These are phyloP conservation scores for Pachyseris speciosa DNA, from an alignment of 64 coral and sea anemone species.

Conservation along the genomic window DNA sequence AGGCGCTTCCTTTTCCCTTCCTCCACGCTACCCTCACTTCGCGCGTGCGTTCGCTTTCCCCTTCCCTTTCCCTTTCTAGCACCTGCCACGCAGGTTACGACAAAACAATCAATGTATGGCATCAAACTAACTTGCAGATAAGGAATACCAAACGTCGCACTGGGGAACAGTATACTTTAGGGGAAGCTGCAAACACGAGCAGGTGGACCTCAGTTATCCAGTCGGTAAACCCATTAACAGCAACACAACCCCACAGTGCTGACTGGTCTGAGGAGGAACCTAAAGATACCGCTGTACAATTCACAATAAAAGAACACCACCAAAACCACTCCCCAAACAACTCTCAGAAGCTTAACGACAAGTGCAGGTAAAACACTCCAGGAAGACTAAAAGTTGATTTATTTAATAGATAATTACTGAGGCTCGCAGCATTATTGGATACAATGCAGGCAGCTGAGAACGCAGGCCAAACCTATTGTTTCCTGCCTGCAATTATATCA, in stretches of 20 bases:
- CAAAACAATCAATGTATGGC: too few relatives aligned
- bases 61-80: too few relatives aligned
- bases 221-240: constrained; percentile 13
- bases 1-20: too few relatives aligned
- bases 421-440: too few relatives aligned
- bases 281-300: neutral
- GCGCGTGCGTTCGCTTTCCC: too few relatives aligned
- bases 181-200: neutral
- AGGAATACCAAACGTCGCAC: neutral
- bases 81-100: too few relatives aligned
- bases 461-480: neutral
- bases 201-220: neutral
- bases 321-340: neutral
- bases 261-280: neutral
- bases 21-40: too few relatives aligned
- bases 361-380: neutral
- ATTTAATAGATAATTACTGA: too few relatives aligned
- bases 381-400: neutral
- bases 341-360: neutral
- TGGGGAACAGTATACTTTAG: neutral
- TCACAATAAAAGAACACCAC: neutral
- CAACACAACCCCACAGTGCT: neutral
- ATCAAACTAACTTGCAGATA: neutral
- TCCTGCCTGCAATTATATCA: too few relatives aligned
- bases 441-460: neutral